Percentiles rank a stretch among this genome's conserved stretches.
These are phyloP conservation scores for Lepidurus couesii DNA, from an alignment of 1,140 invertebrate genomes.

Conservation along the genomic window DNA sequence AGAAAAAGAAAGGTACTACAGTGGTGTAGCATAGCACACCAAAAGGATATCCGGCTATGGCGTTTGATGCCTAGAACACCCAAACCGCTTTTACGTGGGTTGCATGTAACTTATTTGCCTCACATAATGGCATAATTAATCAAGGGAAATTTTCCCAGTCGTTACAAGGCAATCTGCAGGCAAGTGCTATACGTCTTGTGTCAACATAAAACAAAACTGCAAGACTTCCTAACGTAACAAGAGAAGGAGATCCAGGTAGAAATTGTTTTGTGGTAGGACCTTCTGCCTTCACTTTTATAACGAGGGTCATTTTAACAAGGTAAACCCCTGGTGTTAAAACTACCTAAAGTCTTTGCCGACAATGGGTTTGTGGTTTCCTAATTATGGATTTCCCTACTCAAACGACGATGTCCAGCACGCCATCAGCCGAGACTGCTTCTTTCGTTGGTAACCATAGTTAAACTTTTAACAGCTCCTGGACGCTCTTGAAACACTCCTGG, in stretches of 20 bases:
- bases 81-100: not conserved
- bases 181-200: constrained; percentile 19
- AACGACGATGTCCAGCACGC: constrained; percentile 11
- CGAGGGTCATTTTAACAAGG: constrained; percentile 18
- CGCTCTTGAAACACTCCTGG: not conserved
- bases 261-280: not conserved
- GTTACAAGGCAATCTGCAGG: constrained; percentile 17
- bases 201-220: constrained; percentile 12
- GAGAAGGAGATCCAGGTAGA: not conserved
- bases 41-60: constrained; percentile 1
- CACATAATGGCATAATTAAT: constrained; percentile 11
- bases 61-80: not conserved
- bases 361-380: constrained; percentile 15
- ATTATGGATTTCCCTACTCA: constrained; percentile 8
- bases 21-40: not conserved
- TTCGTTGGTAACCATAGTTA: not conserved
- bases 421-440: not conserved
- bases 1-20: not conserved
- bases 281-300: not conserved
- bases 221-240: not conserved
- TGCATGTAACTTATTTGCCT: not conserved
- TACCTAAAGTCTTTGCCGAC: constrained; percentile 21
- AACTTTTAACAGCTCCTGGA: not conserved
- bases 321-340: constrained; percentile 16
- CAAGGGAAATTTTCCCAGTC: constrained; percentile 1